Percentiles rank a stretch among this genome's conserved stretches.
phyloP scores from a whole-genome alignment of 2,888 invertebrate species.

The Idaea straminata region DNA sequence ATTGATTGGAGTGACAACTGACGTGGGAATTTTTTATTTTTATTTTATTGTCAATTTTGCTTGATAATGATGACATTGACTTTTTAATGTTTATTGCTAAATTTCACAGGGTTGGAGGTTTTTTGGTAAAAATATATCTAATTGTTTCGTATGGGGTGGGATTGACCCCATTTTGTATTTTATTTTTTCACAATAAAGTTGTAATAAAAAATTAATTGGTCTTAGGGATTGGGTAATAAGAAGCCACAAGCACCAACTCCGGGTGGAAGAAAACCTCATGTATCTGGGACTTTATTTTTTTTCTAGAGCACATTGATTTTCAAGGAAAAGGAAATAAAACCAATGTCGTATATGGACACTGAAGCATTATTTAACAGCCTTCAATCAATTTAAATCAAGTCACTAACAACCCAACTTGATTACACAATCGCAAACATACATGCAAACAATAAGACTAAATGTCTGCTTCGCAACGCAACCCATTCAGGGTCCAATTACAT shows the following conservation, averaged over 20 bases:
- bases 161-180: not conserved
- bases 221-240: not conserved
- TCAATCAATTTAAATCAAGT: not conserved
- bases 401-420: slow-evolving; percentile 5
- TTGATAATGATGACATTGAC: slow-evolving; percentile 65
- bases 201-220: not conserved
- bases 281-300: too few species aligned
- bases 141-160: not conserved
- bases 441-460: slow-evolving; percentile 66
- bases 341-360: too few species aligned
- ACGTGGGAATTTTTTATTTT: slow-evolving; percentile 58
- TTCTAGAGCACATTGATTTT: too few species aligned
- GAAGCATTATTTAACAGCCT: too few species aligned
- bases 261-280: too few species aligned
- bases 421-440: slow-evolving; percentile 34
- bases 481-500: slow-evolving; percentile 72
- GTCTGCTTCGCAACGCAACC: slow-evolving; percentile 56
- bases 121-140: not conserved
- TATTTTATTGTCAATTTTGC: slow-evolving; percentile 32
- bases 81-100: slow-evolving; percentile 50
- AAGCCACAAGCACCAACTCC: too few species aligned
- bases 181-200: not conserved
- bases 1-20: slow-evolving; percentile 55
- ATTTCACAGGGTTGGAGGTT: slow-evolving; percentile 32
- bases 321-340: too few species aligned